Conservation (phyloP, 2,888 invertebrate species). For the Brachyopa scutellaris region DNA sequence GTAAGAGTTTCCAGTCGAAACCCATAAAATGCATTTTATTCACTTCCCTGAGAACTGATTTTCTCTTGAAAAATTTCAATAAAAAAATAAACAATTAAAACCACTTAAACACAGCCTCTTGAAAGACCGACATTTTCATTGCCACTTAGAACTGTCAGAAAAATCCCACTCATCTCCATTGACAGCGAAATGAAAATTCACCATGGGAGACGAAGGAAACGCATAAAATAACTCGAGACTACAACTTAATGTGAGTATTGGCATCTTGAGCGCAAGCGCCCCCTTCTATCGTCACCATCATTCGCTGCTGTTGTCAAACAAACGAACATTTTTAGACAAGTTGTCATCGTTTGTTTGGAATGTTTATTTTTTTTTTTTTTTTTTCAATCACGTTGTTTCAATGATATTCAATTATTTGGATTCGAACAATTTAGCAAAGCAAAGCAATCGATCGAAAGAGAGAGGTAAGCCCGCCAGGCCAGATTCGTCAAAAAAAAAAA, state of each 20-base stretch:
- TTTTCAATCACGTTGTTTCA: slow-evolving; percentile 4
- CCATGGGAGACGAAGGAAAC: slow-evolving; percentile 15
- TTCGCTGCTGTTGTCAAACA: slow-evolving; percentile 3
- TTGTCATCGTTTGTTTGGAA: slow-evolving; percentile 27
- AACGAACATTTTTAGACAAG: slow-evolving; percentile 37
- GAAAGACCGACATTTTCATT: slow-evolving; percentile 3
- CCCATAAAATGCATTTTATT: background rate
- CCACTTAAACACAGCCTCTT: slow-evolving; percentile 21
- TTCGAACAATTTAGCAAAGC: slow-evolving; percentile 42
- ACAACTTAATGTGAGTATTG: slow-evolving; percentile 22
- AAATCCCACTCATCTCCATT: slow-evolving; percentile 19
- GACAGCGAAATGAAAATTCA: slow-evolving; percentile 15
- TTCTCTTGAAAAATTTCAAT: no score
- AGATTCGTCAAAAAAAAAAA: background rate
- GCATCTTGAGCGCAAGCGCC: slow-evolving; percentile 8
- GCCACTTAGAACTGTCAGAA: slow-evolving; percentile 15
- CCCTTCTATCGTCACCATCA: slow-evolving; percentile 1
- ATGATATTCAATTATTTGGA: slow-evolving; percentile 53
- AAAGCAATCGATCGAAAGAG: background rate
- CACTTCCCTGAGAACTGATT: slow-evolving; percentile 9
- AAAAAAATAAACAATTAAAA: slow-evolving; percentile 10
- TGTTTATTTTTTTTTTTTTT: no score
- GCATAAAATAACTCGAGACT: slow-evolving; percentile 28
- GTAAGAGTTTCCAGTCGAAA: slow-evolving; percentile 3
- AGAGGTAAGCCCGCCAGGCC: background rate